Conservation (phyloP, 2,888 invertebrate species). For the Molanna angustata region DNA sequence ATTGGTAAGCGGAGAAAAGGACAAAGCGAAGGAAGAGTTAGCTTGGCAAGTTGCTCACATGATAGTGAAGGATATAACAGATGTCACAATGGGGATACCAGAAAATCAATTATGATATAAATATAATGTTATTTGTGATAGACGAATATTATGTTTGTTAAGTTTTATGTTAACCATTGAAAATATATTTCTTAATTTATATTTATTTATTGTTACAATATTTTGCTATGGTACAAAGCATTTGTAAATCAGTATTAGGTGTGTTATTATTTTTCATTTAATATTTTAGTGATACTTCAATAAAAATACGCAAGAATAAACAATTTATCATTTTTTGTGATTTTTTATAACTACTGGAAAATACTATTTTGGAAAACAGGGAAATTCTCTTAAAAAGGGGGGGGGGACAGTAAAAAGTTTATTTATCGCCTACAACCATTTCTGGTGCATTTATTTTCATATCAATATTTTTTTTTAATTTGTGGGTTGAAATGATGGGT, state of each 20-base stretch:
- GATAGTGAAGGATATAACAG: conserved; percentile 94
- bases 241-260: conserved; percentile 24
- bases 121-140: conserved; percentile 28
- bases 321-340: no score
- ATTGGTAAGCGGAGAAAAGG: conserved; percentile 79
- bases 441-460: no score
- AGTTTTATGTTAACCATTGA: conserved; percentile 29
- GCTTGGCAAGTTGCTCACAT: conserved; percentile 97
- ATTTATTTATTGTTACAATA: conserved; percentile 20
- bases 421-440: no score
- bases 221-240: conserved; percentile 27
- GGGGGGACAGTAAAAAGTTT: no score
- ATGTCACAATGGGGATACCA: conserved; percentile 69
- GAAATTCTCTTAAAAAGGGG: no score
- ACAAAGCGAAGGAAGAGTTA: conserved; percentile 91
- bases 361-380: no score
- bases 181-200: conserved; percentile 19
- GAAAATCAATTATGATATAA: conserved; percentile 42
- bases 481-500: no score
- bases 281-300: no score
- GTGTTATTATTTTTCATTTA: no score
- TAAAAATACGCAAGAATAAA: no score
- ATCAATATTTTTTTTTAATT: no score
- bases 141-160: conserved; percentile 28
- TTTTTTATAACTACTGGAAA: no score